Evolutionary conservation across 2,888 invertebrate genomes (phyloP).

Genomic region (Eupelmus urozonus): DNA sequence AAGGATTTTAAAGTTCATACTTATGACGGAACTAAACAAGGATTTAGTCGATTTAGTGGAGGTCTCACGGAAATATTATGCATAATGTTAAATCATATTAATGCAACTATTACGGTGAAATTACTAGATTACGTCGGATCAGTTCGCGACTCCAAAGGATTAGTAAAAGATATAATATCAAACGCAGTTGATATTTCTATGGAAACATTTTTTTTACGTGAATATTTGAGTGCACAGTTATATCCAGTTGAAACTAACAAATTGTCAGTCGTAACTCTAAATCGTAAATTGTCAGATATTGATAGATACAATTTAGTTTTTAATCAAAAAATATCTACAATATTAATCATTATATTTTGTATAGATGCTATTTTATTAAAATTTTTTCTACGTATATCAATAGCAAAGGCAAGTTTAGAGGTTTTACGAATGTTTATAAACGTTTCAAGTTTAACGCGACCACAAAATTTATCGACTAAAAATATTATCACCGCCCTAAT

Average conservation of each 20-base stretch:
- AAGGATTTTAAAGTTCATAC: neutral
- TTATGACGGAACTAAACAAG: no score
- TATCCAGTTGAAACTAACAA: neutral
- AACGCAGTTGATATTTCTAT: neutral
- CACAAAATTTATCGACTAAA: neutral
- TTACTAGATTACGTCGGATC: neutral
- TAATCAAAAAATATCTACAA: neutral
- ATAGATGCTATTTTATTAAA: neutral
- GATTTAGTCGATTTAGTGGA: no score
- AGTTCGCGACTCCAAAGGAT: neutral
- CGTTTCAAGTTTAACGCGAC: neutral
- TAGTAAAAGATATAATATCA: neutral
- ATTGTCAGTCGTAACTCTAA: neutral
- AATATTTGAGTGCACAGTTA: neutral
- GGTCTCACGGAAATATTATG: neutral
- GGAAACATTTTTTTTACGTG: neutral
- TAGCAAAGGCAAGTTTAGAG: neutral
- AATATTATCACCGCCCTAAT: neutral
- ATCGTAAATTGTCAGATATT: neutral
- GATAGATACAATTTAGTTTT: neutral
- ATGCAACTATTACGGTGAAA: neutral
- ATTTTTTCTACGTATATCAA: neutral
- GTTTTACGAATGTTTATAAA: neutral
- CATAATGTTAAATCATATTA: neutral
- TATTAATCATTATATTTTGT: neutral